Evolutionary conservation across 2,113 vertebrate genomes (phyloP), one percentile per base, ranked within the genome.

Genomic region (Podarcis muralis): DNA sequence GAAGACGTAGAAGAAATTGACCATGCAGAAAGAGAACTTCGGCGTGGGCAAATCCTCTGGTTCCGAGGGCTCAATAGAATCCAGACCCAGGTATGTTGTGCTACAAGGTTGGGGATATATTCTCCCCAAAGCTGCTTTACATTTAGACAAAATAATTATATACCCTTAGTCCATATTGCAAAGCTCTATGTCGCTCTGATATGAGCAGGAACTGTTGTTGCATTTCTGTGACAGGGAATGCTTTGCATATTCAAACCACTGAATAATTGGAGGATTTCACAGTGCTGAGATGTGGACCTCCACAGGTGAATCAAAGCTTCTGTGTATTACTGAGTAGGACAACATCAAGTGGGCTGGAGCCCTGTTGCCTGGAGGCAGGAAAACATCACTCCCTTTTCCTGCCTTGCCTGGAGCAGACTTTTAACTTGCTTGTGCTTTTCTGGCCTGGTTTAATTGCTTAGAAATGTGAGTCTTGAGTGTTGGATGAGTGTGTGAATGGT

Each of bases 1-100:
- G 99, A 99, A 88, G 99, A 99, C 3, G 98, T 98, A 43, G 99
- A 99, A 92, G 99, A 99, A 95, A 99, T 99, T 8, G 99, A 99
- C 94, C 98, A 99, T 0, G 98, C 98, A 0, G 99, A 99, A 95
- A 97, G 99, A 88, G 99, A 99, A 92, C 97, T 99, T 91, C 97
- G 99, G 75, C 97, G 99, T 87, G 99, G 99, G 81, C 99, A 99
- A 96, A 99, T 99, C 93, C 98, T 99, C 83, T 99, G 99, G 99
- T 99, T 99, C 96, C 97, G 99, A 85, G 99, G 99, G 22, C 98
- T 99, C 84, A 99, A 99, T 93, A 98, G 99, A 94, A 99, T 99
- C 92, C 99, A 99, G 95, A 99, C 99, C 68, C 99, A 99, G 98
- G 99, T 99, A 97, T 94, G 96, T 71, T 86, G 40, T 48, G 9